Evolutionary conservation across 2,888 invertebrate species (phyloP).

Genomic region (Altica lythri): DNA sequence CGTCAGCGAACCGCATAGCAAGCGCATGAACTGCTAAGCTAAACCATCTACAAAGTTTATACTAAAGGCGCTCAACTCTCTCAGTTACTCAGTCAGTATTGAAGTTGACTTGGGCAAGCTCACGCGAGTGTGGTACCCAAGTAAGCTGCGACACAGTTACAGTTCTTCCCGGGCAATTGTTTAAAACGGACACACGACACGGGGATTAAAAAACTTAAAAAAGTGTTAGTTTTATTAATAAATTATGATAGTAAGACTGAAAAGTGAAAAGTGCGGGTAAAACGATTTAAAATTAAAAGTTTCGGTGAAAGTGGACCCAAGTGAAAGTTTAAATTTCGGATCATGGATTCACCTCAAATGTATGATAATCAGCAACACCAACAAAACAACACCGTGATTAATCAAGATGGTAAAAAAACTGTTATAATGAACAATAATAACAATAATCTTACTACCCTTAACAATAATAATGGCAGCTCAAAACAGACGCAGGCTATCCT

Average conservation of each 20-base stretch:
- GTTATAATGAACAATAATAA: slow-evolving; percentile 58
- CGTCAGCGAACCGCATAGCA: slow-evolving; percentile 44
- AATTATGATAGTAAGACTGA: slow-evolving; percentile 19
- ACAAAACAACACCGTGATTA: slow-evolving; percentile 64
- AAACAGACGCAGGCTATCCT: slow-evolving; percentile 64
- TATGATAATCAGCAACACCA: slow-evolving; percentile 75
- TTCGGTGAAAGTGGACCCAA: slow-evolving; percentile 49
- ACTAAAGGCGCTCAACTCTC: slow-evolving; percentile 53
- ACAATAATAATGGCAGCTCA: slow-evolving; percentile 59
- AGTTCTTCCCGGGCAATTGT: slow-evolving; percentile 31
- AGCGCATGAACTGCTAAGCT: slow-evolving; percentile 50
- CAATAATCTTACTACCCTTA: slow-evolving; percentile 58
- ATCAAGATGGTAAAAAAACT: slow-evolving; percentile 60
- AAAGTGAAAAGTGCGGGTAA: slow-evolving; percentile 38
- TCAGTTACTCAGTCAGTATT: slow-evolving; percentile 45
- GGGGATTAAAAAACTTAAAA: slow-evolving; percentile 1
- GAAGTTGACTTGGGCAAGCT: slow-evolving; percentile 58
- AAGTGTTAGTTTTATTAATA: slow-evolving; percentile 1
- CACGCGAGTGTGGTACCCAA: slow-evolving; percentile 57
- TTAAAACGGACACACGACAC: slow-evolving; percentile 10
- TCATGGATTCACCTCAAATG: slow-evolving; percentile 86
- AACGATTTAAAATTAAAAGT: slow-evolving; percentile 35
- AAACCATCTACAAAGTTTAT: slow-evolving; percentile 38
- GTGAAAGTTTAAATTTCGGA: slow-evolving; percentile 49
- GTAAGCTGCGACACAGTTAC: slow-evolving; percentile 45